phyloP scores from a whole-genome alignment of 2,113 vertebrate genomes.

The Gavialis gangeticus region DNA sequence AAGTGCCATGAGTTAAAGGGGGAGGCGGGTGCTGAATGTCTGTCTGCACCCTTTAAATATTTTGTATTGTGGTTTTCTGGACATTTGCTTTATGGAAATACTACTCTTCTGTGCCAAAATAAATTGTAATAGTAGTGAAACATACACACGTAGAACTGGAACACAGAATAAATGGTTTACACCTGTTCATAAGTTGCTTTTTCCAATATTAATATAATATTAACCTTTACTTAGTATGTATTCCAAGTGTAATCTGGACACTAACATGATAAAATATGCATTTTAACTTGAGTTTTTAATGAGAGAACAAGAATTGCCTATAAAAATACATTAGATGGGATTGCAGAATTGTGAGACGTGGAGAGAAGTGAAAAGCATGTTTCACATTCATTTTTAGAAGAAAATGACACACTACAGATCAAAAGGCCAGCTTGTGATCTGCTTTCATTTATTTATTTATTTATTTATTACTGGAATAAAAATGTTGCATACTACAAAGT shows the following conservation, averaged over 20 bases:
- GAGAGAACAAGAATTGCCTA: neutral
- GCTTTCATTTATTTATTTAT: neutral
- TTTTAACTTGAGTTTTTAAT: neutral
- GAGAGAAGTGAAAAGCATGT: neutral
- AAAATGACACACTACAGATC: neutral
- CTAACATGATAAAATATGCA: neutral
- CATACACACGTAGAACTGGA: neutral
- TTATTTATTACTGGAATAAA: neutral
- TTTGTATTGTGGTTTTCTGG: neutral
- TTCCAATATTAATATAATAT: neutral
- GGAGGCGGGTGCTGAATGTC: too few relatives aligned
- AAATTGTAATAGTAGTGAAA: neutral
- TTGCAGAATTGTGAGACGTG: neutral
- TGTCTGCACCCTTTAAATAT: too few relatives aligned
- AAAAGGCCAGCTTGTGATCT: neutral
- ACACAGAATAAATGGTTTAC: neutral
- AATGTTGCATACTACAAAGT: neutral
- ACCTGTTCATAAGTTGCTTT: neutral
- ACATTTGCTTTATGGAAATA: neutral
- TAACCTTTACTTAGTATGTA: neutral
- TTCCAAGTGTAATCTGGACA: neutral
- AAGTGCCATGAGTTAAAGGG: too few relatives aligned
- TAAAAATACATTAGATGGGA: neutral
- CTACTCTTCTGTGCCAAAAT: neutral
- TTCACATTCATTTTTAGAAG: neutral